Percentiles rank a stretch among this genome's conserved stretches.
Conservation (phyloP, 2,888 invertebrate species). For the Teleogryllus oceanicus region DNA sequence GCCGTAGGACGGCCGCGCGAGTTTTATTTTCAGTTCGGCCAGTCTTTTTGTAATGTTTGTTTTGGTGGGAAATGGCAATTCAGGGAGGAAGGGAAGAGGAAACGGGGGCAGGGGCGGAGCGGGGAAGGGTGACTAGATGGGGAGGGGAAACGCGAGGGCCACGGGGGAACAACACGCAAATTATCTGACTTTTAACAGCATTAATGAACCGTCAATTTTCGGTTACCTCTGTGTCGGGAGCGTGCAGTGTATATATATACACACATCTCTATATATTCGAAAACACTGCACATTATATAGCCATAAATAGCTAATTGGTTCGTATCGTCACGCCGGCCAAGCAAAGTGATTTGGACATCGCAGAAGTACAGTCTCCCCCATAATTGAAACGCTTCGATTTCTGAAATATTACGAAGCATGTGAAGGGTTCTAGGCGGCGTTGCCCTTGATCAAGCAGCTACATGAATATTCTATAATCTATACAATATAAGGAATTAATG, state of each 20-base stretch:
- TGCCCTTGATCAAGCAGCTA: too few species aligned
- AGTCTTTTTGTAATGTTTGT: slow-evolving; percentile 3
- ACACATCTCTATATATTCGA: background rate
- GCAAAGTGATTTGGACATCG: background rate
- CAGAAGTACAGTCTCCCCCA: too few species aligned
- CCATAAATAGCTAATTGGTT: slow-evolving; percentile 7
- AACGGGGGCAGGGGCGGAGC: background rate
- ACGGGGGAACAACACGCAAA: slow-evolving; percentile 20
- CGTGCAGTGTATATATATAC: background rate
- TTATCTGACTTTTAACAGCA: slow-evolving; percentile 25
- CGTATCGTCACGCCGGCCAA: background rate
- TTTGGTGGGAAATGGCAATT: slow-evolving; percentile 10
- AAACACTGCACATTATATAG: background rate
- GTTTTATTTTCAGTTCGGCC: slow-evolving; percentile 18
- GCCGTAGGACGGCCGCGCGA: slow-evolving; percentile 4
- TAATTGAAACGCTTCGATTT: too few species aligned
- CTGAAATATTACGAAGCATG: too few species aligned
- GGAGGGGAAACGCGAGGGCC: background rate
- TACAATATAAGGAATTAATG: too few species aligned
- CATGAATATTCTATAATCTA: too few species aligned
- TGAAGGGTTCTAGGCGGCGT: too few species aligned
- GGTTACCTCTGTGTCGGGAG: slow-evolving; percentile 20
- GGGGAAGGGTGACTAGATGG: background rate
- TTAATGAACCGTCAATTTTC: slow-evolving; percentile 24
- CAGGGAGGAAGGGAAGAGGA: background rate